phyloP scores from a whole-genome alignment of 2,113 vertebrate genomes.

The Labeo catla region DNA sequence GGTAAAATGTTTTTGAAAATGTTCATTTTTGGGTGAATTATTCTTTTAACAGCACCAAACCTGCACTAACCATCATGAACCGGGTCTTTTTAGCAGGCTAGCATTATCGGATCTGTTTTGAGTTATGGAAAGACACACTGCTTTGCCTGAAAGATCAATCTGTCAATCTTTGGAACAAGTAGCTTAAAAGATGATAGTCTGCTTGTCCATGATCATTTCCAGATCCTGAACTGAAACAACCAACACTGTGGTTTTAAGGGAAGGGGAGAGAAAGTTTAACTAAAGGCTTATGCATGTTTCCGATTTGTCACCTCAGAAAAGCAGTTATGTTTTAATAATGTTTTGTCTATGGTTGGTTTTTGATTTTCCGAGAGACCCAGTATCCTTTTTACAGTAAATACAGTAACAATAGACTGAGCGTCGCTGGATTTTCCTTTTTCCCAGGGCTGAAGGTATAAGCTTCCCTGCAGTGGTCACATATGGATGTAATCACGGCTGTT shows the following conservation, averaged over 20 bases:
- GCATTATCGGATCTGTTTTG: slow-evolving; percentile 9
- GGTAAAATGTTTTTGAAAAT: not conserved
- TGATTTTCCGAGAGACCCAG: not conserved
- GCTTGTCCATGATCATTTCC: slow-evolving; percentile 19
- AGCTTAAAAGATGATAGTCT: slow-evolving; percentile 24
- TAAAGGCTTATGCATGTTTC: slow-evolving; percentile 11
- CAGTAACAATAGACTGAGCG: slow-evolving; percentile 22
- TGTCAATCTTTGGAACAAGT: slow-evolving; percentile 18
- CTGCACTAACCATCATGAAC: not conserved
- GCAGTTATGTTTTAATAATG: not conserved
- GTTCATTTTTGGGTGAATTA: not conserved
- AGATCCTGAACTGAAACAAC: slow-evolving; percentile 10
- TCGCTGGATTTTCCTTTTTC: slow-evolving; percentile 19
- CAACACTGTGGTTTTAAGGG: not conserved
- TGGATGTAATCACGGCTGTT: slow-evolving; percentile 57
- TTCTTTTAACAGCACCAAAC: not conserved
- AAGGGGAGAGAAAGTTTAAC: not conserved
- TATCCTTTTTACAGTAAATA: slow-evolving; percentile 12
- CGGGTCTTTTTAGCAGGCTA: not conserved
- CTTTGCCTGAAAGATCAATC: slow-evolving; percentile 4
- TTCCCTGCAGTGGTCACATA: slow-evolving; percentile 50
- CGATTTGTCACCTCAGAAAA: not conserved
- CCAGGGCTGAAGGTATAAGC: slow-evolving; percentile 12
- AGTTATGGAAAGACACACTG: not conserved
- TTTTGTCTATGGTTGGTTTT: not conserved